A percentile compares a stretch with the other conserved stretches of the same genome.
These are phyloP conservation scores for Pholis gunnellus DNA, from an alignment of 2,113 vertebrate species.

Conservation along the genomic window DNA sequence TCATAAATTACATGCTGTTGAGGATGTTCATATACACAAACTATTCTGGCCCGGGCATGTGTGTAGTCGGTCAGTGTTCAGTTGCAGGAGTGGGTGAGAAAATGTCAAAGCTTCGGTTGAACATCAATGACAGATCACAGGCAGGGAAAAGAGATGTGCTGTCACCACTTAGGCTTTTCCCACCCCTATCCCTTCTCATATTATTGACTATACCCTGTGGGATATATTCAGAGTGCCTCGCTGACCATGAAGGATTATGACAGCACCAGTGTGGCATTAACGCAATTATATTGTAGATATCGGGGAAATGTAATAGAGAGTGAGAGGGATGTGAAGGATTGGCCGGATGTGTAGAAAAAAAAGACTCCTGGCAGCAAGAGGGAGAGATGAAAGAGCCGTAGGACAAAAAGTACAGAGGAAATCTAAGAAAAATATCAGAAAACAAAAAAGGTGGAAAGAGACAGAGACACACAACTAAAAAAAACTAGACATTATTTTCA, in stretches of 20 bases:
- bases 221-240: conserved; percentile 34
- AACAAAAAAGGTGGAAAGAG: background rate
- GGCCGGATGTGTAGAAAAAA: conserved; percentile 3
- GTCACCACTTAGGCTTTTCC: conserved; percentile 30
- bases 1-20: conserved; percentile 25
- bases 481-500: background rate
- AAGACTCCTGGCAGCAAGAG: background rate
- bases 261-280: conserved; percentile 48
- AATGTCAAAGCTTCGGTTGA: conserved; percentile 67
- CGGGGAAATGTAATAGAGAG: conserved; percentile 12
- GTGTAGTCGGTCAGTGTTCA: conserved; percentile 19
- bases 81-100: conserved; percentile 43
- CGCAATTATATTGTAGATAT: conserved; percentile 48
- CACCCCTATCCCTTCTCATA: conserved; percentile 9
- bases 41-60: background rate
- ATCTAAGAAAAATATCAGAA: background rate
- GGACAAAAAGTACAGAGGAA: background rate
- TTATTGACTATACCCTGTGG: conserved; percentile 9
- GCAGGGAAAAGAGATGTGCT: conserved; percentile 46
- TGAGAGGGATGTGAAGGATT: conserved; percentile 26
- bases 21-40: conserved; percentile 19
- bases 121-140: conserved; percentile 74
- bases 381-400: conserved; percentile 1
- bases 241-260: conserved; percentile 59
- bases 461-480: background rate